Evolutionary conservation across 2,113 vertebrate genomes (phyloP), one percentile per base, ranked within the genome.

Genomic region (Pogonocichla stellata): DNA sequence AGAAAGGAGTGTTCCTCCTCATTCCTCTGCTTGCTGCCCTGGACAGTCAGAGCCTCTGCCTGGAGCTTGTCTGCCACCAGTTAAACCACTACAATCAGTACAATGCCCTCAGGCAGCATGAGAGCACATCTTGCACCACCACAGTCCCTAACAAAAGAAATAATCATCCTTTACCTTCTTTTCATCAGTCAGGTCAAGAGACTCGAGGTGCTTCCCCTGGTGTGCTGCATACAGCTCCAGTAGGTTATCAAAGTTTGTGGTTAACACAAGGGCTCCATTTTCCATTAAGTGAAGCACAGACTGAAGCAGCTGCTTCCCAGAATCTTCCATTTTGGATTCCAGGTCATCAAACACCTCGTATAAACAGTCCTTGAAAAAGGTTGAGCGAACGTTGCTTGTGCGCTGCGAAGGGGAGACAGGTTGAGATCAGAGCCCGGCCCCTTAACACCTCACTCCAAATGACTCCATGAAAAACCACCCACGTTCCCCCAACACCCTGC

Each of bases 311-410:
- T 98, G 99, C 85, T 99, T 99, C 80, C 99, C 99, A 1, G 98
- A 98, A 29, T 99, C 98, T 97, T 99, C 99, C 99, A 99, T 99
- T 97, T 99, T 99, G 45, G 98, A 98, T 90, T 99, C 99, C 97
- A 99, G 96, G 95, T 99, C 98, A 77, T 99, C 99, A 82, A 99
- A 99, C 96, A 99, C 99, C 95, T 99, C 99, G 1, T 99, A 99
- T 11, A 99, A 98, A 94, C 99, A 99, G 98, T 99, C 99, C 92
- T 99, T 99, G 97, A 99, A 99, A 97, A 99, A 99, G 4, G 99
- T 99, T 66, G 99, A 99, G 50, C 99, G 98, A 54, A 99, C 98
- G 11, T 99, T 99, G 90, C 99, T 99, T 23, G 99, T 99, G 95
- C 99, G 98, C 99, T 99, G 96, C 19, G 64, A 43, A 93, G 50